These are phyloP conservation scores for Lophius americanus DNA, from an alignment of 2,797 vertebrate genomes.

Conservation along the genomic window DNA sequence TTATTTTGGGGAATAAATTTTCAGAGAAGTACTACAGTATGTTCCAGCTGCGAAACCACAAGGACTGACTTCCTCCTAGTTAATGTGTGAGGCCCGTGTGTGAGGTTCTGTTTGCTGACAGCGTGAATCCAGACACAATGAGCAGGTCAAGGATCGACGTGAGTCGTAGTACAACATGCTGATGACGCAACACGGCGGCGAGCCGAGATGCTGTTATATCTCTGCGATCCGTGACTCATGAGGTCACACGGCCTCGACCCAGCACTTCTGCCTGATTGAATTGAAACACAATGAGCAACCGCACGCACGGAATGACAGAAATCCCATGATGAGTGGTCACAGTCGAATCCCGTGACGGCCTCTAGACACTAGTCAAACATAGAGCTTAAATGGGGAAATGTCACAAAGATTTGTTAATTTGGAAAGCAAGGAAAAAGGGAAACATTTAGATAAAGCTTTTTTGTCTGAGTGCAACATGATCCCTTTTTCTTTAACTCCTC, in stretches of 20 bases:
- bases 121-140: conserved; percentile 11
- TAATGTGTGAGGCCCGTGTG: conserved; percentile 10
- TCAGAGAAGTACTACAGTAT: neutral
- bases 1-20: neutral
- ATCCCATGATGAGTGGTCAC: conserved; percentile 48
- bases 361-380: neutral
- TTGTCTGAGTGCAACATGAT: too few relatives aligned
- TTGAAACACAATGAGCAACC: conserved; percentile 27
- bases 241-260: conserved; percentile 44
- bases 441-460: too few relatives aligned
- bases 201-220: conserved; percentile 9
- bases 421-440: too few relatives aligned
- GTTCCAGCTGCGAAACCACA: neutral
- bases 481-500: too few relatives aligned
- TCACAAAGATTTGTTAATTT: neutral
- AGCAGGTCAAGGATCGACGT: conserved; percentile 10
- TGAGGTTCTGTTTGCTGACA: too few relatives aligned
- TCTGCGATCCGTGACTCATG: conserved; percentile 34
- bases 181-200: conserved; percentile 2
- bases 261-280: conserved; percentile 28
- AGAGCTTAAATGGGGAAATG: neutral
- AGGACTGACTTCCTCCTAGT: conserved; percentile 26
- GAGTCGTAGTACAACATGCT: conserved; percentile 25
- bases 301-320: conserved; percentile 24
- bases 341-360: conserved; percentile 54